A percentile compares a stretch with the other conserved stretches of the same genome.
Conservation (phyloP, 2,797 vertebrate genomes). For the Dryobates pubescens region DNA sequence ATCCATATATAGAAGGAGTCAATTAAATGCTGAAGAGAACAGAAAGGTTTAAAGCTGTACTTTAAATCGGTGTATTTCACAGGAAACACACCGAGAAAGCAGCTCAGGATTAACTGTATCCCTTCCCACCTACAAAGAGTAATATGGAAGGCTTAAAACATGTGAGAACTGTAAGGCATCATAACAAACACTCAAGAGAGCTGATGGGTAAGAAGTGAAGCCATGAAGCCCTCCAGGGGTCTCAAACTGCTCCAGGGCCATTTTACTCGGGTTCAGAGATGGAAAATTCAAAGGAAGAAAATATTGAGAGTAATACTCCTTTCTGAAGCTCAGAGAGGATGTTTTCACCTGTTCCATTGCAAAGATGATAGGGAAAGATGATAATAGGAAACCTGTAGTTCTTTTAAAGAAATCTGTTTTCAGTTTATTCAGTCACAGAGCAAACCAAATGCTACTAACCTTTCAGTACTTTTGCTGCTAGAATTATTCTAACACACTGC, state of each 20-base stretch:
- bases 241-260: background rate
- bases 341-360: background rate
- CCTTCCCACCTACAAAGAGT: background rate
- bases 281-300: background rate
- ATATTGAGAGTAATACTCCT: background rate
- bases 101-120: background rate
- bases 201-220: background rate
- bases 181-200: background rate
- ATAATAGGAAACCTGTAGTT: background rate
- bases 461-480: background rate
- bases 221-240: background rate
- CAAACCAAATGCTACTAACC: background rate
- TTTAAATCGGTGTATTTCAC: background rate
- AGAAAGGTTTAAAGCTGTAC: background rate
- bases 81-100: background rate
- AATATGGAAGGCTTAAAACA: background rate
- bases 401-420: background rate
- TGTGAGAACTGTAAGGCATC: background rate
- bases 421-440: background rate
- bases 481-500: background rate
- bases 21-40: background rate
- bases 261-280: background rate
- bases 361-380: background rate
- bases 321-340: background rate
- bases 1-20: background rate